A percentile compares a stretch with the other conserved stretches of the same genome.
phyloP scores from a whole-genome alignment of 2,113 vertebrate species.

The Mus musculus region DNA sequence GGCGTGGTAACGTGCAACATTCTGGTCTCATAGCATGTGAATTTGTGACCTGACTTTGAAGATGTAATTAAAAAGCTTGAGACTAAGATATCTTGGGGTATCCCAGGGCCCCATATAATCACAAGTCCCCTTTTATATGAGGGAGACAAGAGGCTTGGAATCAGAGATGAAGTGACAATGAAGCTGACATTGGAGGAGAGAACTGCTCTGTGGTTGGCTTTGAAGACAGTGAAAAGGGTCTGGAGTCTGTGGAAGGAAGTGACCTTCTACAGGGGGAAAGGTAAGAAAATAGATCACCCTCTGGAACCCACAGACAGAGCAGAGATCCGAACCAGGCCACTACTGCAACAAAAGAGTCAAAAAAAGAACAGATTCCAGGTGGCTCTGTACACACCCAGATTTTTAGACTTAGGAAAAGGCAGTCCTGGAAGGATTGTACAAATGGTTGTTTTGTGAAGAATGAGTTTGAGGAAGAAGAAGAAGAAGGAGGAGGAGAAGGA shows the following conservation, averaged over 20 bases:
- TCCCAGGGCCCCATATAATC: neutral
- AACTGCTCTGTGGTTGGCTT: fast-evolving
- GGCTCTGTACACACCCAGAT: fast-evolving
- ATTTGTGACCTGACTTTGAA: neutral
- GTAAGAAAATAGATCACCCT: neutral
- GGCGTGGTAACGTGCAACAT: neutral
- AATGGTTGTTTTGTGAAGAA: neutral
- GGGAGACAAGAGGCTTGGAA: neutral
- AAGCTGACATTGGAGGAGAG: neutral
- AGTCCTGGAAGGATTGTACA: neutral
- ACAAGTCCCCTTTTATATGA: neutral
- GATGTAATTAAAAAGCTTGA: neutral
- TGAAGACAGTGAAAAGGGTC: neutral
- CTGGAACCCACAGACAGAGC: neutral
- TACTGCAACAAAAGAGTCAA: too few relatives aligned
- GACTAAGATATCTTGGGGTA: neutral
- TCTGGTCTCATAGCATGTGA: neutral
- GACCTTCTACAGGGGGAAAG: neutral
- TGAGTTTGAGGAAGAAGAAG: neutral
- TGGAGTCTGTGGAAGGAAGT: neutral
- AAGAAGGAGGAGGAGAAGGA: neutral
- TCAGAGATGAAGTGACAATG: neutral
- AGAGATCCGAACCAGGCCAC: neutral
- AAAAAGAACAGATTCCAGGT: neutral
- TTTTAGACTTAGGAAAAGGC: neutral